Conservation (phyloP, 2,113 vertebrate genomes). For the Lynx canadensis region DNA sequence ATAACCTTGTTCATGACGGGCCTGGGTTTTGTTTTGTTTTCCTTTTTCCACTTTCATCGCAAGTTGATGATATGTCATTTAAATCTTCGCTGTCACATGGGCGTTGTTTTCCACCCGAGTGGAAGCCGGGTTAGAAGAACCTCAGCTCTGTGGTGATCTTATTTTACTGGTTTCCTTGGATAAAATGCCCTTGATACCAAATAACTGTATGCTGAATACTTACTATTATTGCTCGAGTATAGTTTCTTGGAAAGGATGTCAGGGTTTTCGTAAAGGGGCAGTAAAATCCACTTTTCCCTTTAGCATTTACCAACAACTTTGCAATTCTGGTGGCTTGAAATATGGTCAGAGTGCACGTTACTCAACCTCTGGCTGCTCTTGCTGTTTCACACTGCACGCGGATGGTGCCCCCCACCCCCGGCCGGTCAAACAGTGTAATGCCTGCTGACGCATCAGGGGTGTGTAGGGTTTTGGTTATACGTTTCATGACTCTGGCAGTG, state of each 20-base stretch:
- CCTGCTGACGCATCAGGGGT: not conserved
- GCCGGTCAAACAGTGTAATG: not conserved
- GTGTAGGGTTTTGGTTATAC: not conserved
- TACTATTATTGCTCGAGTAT: constrained; percentile 21
- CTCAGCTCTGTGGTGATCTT: not conserved
- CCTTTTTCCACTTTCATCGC: constrained; percentile 35
- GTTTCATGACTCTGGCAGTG: not conserved
- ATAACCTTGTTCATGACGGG: not conserved
- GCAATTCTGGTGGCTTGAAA: constrained; percentile 1
- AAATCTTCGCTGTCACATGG: not conserved
- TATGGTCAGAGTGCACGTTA: constrained; percentile 8
- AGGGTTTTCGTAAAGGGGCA: not conserved
- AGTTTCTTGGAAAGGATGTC: constrained; percentile 38
- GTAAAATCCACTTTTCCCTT: constrained; percentile 35
- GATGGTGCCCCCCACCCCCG: not conserved
- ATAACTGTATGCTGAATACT: not conserved
- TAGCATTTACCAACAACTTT: constrained; percentile 4
- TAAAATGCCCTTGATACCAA: constrained; percentile 25
- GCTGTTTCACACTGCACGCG: not conserved
- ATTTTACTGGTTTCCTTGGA: not conserved
- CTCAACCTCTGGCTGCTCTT: not conserved
- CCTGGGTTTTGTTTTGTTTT: not conserved
- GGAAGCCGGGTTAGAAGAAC: constrained; percentile 39
- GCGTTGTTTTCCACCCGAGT: not conserved
- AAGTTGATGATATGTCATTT: constrained; percentile 40